Conservation (phyloP, 2,113 vertebrate genomes). For the Capra hircus region DNA sequence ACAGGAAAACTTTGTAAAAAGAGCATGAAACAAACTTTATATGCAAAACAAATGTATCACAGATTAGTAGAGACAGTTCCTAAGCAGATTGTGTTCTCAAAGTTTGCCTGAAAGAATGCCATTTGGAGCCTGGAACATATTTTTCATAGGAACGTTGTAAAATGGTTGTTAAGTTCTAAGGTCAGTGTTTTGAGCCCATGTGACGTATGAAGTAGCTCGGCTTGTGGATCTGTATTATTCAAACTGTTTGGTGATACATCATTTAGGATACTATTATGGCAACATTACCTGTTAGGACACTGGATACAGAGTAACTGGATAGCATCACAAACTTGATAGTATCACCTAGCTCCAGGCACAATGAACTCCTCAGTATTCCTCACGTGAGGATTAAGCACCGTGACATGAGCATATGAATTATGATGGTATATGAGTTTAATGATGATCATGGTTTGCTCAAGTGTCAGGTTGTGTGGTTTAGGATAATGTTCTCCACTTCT, state of each 20-base stretch:
- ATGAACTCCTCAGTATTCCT: neutral
- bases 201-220: neutral
- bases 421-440: neutral
- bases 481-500: neutral
- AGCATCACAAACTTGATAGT: neutral
- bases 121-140: conserved; percentile 14
- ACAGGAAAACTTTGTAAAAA: conserved; percentile 50
- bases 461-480: neutral
- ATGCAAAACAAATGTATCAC: conserved; percentile 48
- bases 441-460: neutral
- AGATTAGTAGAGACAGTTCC: conserved; percentile 45
- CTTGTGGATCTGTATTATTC: neutral
- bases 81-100: conserved; percentile 28
- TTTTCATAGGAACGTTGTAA: conserved; percentile 40
- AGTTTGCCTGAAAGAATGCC: conserved; percentile 43
- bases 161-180: conserved; percentile 24
- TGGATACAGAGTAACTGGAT: neutral
- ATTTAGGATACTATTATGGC: neutral
- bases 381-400: neutral
- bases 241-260: neutral
- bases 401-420: neutral
- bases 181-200: neutral
- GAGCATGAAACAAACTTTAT: conserved; percentile 46
- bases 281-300: neutral
- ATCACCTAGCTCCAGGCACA: neutral